Base-by-base conservation (phyloP, 1,140 invertebrate genomes). In the Pseudomyrmex gracilis region DNA sequence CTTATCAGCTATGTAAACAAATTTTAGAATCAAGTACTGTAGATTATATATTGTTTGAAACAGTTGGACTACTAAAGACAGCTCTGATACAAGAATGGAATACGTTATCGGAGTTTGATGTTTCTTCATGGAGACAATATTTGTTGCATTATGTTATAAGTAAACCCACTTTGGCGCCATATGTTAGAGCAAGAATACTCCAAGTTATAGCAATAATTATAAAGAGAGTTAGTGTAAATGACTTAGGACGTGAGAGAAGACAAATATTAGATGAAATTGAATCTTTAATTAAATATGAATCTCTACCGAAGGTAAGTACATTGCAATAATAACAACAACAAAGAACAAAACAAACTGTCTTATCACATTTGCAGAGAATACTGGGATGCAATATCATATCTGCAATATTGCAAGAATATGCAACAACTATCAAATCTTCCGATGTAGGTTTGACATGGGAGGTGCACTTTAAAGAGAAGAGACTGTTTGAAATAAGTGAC, bases 11-110 rank as follows among this genome's bases (percentile, higher is more conserved):
- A 24, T 99, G 98, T 92, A 95, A 96, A 90, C 95, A 97, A 91
- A 97, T 98, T 90, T 94, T 98, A 83, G 98, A 98, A 94, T 96
- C 95, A 55, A 97, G 96, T 82, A 95, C 95, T 73, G 96, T 96
- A 82, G 97, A 98, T 90, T 98, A 97, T 95, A 97, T 98, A 7
- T 92, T 98, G 64, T 98, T 98, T 95, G 98, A 98, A 95, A 96
- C 97, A 84, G 97, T 97, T 7, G 96, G 96, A 74, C 95, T 98
- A n/a, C 94, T 99, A 74, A 98, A 98, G 93, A 95, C 96, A 87
- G 97, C 97, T 43, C 92, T 98, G 8, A 96, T 98, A 66, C 95
- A 97, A 92, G 97, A 98, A 95, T 98, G 98, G 98, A 94, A 94
- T 17, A 93, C 96, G 84, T 89, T 98, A 51, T 94, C 95, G 47